These are phyloP conservation scores for Brachionus asplanchnoidis DNA, from an alignment of 1,140 invertebrate species.

Conservation along the genomic window DNA sequence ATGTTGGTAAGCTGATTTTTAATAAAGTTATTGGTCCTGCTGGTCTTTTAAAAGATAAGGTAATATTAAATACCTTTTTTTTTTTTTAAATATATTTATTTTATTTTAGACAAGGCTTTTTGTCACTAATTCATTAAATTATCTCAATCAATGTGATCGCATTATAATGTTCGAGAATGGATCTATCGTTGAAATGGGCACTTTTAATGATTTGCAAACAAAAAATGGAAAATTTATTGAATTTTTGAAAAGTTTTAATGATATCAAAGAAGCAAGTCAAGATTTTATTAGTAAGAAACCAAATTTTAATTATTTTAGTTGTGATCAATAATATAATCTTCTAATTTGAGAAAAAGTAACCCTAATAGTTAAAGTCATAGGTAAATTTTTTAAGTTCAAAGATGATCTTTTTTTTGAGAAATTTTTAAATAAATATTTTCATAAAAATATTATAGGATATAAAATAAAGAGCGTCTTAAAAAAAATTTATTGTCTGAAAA, in stretches of 20 bases:
- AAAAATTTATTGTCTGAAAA: too few relatives aligned
- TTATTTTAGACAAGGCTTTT: constrained; percentile 39
- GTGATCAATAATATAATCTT: too few relatives aligned
- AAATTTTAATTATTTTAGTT: neutral
- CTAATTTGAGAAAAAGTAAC: too few relatives aligned
- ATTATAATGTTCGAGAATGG: constrained; percentile 42
- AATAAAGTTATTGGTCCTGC: constrained; percentile 52
- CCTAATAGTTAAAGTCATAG: too few relatives aligned
- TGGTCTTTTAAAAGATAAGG: constrained; percentile 47
- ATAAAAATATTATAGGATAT: too few relatives aligned
- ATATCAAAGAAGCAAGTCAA: constrained; percentile 8
- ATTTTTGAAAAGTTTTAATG: constrained; percentile 18
- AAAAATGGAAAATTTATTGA: constrained; percentile 6
- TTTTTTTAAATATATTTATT: neutral
- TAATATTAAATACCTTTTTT: neutral
- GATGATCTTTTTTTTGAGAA: neutral
- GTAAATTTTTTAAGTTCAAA: too few relatives aligned
- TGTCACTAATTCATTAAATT: constrained; percentile 41
- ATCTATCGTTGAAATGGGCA: constrained; percentile 24
- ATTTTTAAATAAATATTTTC: neutral
- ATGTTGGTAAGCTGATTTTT: constrained; percentile 57
- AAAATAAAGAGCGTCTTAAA: too few relatives aligned
- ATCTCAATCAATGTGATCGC: constrained; percentile 40
- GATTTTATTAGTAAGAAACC: neutral
- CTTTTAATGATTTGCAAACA: neutral